Base-by-base conservation (phyloP, 2,888 invertebrate species). In the Cheilosia urbana region DNA sequence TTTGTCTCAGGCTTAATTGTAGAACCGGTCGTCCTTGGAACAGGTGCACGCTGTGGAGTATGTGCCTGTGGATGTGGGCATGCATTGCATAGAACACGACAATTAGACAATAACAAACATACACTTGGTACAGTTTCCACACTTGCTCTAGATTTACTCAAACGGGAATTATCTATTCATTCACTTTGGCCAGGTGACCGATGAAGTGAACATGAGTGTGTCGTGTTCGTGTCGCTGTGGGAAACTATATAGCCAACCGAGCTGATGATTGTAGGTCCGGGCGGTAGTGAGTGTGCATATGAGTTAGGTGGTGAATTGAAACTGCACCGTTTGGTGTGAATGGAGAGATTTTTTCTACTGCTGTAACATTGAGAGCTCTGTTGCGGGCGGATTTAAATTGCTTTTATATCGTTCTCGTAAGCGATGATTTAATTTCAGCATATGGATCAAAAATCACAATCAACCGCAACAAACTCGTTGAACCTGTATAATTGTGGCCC, bases 1-100 rank as follows among this genome's bases (percentile, higher is more conserved):
- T 9, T 15, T 19, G n/a, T 76, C 65, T 60, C 53, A 55, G 30
- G 21, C 40, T 72, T 68, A 76, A 84, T 84, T 76, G 71, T 84
- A 76, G 79, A 84, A 84, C 80, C 75, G 34, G 84, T 66, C 84
- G 84, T 84, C 84, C 84, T 84, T 84, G 84, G 71, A 84, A 71
- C 84, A 84, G 84, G 84, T 84, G 84, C 66, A 80, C 27, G 37
- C 65, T 66, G 55, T 82, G 37, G 72, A 51, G 21, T 11, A 13
- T 37, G 37, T 37, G 34, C 21, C 45, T 77, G 17, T 57, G 60
- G 37, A n/a, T 58, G 11, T 60, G 49, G 51, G 27, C 21, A 17
- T 13, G 11, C n/a, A 40, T n/a, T n/a, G 9, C 37, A 42, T 34
- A 82, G 77, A 82, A 72, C 62, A 72, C 62, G 58, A 66, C 77